Base-by-base conservation (phyloP, 53 echinoderm and acorn worm species). In the Temnopleurus reevesii region DNA sequence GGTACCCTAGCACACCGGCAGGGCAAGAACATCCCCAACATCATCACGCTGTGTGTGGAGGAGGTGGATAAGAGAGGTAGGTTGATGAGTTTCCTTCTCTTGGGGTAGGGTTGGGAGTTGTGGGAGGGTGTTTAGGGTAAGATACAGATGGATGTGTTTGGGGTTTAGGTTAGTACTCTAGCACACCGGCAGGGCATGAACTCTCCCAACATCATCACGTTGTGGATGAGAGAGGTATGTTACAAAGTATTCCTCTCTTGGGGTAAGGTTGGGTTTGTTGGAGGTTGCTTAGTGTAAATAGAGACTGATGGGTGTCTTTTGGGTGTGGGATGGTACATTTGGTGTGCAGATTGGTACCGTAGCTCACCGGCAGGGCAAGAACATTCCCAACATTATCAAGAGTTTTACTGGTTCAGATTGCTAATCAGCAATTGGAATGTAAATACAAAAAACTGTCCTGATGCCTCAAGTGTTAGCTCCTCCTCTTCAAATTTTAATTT, bases 41-140 rank as follows among this genome's bases (percentile, higher is more conserved):
- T 99, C 31, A 89, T 99, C 79, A 89, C 53, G 29, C 59, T 83
- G 0, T 99, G 99, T 55, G 90, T 93, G 86, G 91, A 92, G 23
- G 99, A 99, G 77, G 91, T 99, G 4, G 99, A 99, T n/a, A 92
- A 49, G 77, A 96, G 99, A 96, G 99, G 99, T 96, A 71, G 45
- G 91, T 58, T 36, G 7, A 76, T 17, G 44, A 5, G 10, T 41
- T n/a, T 64, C 24, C 64, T 33, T 0, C 64, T 2, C 23, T 82
- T 5, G 5, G 10, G 54, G 54, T 6, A 1, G 12, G 53, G 5
- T 26, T 23, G 10, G 51, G n/a, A 21, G 17, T 6, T 8, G 33
- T 5, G 44, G n/a, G 76, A 26, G 57, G 57, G 25, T 19, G 26
- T n/a, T n/a, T n/a, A n/a, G n/a, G n/a, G n/a, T 8, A 92, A 77